Base-by-base conservation (phyloP, 1,140 invertebrate genomes). In the Macrobrachium nipponense region DNA sequence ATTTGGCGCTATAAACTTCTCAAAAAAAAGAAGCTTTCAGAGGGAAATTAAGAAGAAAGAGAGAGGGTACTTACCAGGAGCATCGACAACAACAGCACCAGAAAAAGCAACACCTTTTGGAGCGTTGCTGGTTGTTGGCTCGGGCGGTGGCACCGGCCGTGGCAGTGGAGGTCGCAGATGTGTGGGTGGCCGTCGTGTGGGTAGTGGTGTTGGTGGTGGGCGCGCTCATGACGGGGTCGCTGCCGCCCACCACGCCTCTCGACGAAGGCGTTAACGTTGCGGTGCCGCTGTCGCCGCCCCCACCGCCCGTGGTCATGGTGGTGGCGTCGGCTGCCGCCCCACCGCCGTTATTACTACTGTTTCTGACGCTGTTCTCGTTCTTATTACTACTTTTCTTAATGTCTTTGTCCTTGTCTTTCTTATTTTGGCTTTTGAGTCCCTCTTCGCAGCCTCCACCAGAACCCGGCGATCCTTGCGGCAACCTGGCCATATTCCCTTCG, bases 341-440 rank as follows among this genome's bases (percentile, higher is more conserved):
- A 44, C 73, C 73, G 36, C 61, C 43, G 20, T 61, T 14, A 14
- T 61, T 20, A 43, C 77, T 62, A 43, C 77, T 61, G 7, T 59
- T 12, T 27, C 77, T 15, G 59, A 51, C 36, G 44, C 77, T 79
- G 20, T 23, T 80, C n/a, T 62, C 61, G 60, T 61, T 80, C n/a
- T 80, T 36, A 20, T 10, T 12, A 61, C 18, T 62, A 14, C 27
- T 60, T 20, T 15, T 36, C 23, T 64, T 62, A 23, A 20, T 80
- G 73, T 76, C 59, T 27, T 80, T 36, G 18, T 61, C 62, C 60
- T 62, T 80, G 77, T 79, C 77, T n/a, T 79, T 79, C 44, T 78
- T 27, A 14, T 80, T 58, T 23, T 80, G 60, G 20, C 18, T 62
- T 43, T 80, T 80, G 77, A 62, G 59, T 17, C 60, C 77, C 36